Conservation (phyloP, 2,888 invertebrate species). For the Eupithecia pulchellata region DNA sequence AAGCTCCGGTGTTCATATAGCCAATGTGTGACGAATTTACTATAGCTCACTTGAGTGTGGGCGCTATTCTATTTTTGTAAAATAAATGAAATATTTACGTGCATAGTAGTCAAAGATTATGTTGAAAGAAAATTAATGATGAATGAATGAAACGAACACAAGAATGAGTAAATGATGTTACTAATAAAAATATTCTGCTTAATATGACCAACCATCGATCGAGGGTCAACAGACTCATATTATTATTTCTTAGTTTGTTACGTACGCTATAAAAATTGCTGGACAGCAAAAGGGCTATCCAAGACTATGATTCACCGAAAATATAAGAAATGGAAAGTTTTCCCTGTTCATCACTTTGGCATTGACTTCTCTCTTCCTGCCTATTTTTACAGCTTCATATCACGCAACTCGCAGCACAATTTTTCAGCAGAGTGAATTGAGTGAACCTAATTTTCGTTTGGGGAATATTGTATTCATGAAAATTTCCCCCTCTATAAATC, state of each 20-base stretch:
- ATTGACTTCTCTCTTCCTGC: conserved; percentile 19
- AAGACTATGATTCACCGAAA: not conserved
- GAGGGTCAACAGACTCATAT: not conserved
- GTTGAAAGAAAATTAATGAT: too few species aligned
- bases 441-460: conserved; percentile 44
- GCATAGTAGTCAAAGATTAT: too few species aligned
- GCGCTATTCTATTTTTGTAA: too few species aligned
- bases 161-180: too few species aligned
- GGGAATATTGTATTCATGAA: conserved; percentile 44
- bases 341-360: not conserved
- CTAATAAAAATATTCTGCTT: not conserved
- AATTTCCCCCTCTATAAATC: conserved; percentile 41
- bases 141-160: too few species aligned
- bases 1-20: not conserved
- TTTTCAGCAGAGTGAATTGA: conserved; percentile 44
- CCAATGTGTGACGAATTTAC: not conserved
- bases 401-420: conserved; percentile 45
- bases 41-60: too few species aligned
- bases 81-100: too few species aligned
- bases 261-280: not conserved
- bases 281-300: not conserved
- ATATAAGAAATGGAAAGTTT: not conserved
- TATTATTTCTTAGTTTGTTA: not conserved
- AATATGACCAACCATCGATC: not conserved
- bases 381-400: conserved; percentile 39